Base-by-base conservation (phyloP, 2,797 vertebrate genomes). In the Perdix hodgsoniae region DNA sequence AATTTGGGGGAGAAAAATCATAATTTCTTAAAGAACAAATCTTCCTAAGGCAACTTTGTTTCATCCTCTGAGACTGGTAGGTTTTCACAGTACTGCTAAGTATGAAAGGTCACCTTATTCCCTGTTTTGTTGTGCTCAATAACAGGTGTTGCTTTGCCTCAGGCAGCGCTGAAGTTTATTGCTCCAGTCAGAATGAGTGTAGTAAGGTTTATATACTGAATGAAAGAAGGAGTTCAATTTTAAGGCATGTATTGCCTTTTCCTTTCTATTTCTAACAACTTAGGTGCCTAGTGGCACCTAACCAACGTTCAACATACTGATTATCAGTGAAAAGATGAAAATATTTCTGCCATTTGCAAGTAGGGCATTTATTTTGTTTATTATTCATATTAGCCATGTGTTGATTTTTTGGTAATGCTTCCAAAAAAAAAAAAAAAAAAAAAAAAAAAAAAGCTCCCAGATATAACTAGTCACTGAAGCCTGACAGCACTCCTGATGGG, bases 31-130 rank as follows among this genome's bases (percentile, higher is more conserved):
- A 26, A 61, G 42, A 76, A 37, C 14, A 44, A 72, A 6, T 82
- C 5, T 49, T 73, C 81, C 67, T 75, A 69, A 61, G 39, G 35
- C 31, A 45, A 9, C 70, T 89, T 60, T 83, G 35, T 73, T 67
- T 67, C 75, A 60, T 77, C 16, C 35, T 19, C 35, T 64, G 7
- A 27, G 45, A 23, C 33, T 13, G 59, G 18, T 47, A 66, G 70
- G 42, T 93, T 93, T 73, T 87, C 73, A 65, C 31, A n/a, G 27
- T 70, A 70, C 33, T 93, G 8, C 22, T 50, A 52, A 91, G 73
- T 82, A 56, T 52, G 44, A 73, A 92, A 92, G 37, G 27, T 92
- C 44, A 40, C 52, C 21, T 85, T 92, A 44, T 76, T 84, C 27
- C n/a, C 19, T 82, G 14, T 70, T 89, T 77, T 61, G 23, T 57